phyloP scores from a whole-genome alignment of 2,113 vertebrate genomes.

The Menura novaehollandiae region DNA sequence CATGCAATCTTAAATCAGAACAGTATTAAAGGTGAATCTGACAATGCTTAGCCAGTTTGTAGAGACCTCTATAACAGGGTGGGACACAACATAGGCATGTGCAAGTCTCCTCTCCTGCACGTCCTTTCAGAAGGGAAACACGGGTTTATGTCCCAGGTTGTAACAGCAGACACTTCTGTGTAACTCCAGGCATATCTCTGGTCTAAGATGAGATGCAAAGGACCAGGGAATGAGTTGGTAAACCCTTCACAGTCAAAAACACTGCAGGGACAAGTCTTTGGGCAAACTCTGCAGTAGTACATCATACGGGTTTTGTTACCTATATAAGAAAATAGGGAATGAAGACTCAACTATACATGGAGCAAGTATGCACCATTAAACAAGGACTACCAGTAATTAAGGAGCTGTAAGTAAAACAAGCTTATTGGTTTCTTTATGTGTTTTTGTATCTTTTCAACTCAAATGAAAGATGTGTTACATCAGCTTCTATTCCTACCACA shows the following conservation, averaged over 20 bases:
- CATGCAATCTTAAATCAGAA: background rate
- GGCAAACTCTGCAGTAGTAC: background rate
- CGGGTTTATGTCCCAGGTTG: rapidly evolving
- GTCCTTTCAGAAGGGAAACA: background rate
- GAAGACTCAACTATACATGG: background rate
- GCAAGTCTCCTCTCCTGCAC: background rate
- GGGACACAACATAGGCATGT: rapidly evolving
- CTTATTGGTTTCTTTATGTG: background rate
- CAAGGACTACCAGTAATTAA: background rate
- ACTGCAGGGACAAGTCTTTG: background rate
- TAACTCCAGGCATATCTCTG: background rate
- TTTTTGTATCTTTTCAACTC: background rate
- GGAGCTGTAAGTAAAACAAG: background rate
- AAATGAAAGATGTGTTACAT: background rate
- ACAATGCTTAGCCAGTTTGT: background rate
- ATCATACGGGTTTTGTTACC: background rate
- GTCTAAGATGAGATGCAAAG: background rate
- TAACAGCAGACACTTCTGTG: background rate
- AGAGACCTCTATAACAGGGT: background rate
- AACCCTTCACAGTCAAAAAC: background rate
- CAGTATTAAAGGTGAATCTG: background rate
- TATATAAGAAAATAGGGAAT: background rate
- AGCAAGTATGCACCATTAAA: background rate
- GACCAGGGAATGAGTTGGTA: background rate
- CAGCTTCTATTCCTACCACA: background rate